Percentiles rank a stretch among this genome's conserved stretches.
Conservation (phyloP, 2,113 vertebrate genomes). For the Oxyura jamaicensis region DNA sequence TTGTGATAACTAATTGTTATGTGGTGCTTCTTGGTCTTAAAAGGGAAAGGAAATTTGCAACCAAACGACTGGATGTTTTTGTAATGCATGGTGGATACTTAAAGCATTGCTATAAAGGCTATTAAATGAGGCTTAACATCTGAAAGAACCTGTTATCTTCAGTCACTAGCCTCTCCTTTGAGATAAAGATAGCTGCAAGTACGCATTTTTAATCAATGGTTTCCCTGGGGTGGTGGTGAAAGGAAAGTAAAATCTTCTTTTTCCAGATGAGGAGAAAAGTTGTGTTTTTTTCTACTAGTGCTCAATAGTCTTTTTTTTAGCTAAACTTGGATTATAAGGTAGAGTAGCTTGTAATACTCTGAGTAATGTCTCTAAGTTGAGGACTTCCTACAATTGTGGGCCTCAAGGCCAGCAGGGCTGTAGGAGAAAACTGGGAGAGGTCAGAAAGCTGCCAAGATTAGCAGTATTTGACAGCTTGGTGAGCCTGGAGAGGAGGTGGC, state of each 20-base stretch:
- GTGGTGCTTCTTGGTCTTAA: background rate
- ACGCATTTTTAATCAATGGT: background rate
- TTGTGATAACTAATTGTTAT: background rate
- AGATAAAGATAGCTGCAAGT: background rate
- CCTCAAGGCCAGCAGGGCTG: background rate
- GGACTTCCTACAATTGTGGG: background rate
- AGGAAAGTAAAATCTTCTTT: background rate
- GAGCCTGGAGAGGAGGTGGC: background rate
- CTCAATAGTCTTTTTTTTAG: background rate
- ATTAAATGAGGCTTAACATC: background rate
- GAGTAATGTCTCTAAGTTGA: background rate
- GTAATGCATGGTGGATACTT: conserved; percentile 16
- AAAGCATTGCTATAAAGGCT: background rate
- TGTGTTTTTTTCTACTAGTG: background rate
- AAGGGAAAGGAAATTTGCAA: conserved; percentile 3
- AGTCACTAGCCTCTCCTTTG: background rate
- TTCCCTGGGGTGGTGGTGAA: background rate
- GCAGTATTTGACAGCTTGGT: background rate
- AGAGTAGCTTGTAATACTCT: background rate
- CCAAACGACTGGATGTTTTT: conserved; percentile 12
- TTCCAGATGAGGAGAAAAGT: background rate
- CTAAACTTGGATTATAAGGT: background rate
- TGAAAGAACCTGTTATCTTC: background rate
- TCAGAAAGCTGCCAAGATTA: background rate
- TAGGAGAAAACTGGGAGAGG: background rate